phyloP scores from a whole-genome alignment of 2,888 invertebrate species.

The Hedychridium roseum region DNA sequence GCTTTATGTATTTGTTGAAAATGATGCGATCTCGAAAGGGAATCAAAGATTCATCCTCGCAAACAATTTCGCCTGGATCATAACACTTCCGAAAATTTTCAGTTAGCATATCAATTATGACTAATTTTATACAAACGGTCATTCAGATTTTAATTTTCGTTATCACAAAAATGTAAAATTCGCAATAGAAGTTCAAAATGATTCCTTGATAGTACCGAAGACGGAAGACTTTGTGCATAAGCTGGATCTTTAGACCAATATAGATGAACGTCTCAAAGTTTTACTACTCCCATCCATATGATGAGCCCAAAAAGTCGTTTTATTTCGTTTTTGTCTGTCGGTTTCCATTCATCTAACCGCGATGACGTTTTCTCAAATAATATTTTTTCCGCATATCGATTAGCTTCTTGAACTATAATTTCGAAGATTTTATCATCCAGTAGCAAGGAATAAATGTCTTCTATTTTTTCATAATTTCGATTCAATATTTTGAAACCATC shows the following conservation, averaged over 20 bases:
- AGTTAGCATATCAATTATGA: slow-evolving; percentile 40
- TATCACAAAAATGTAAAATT: slow-evolving; percentile 48
- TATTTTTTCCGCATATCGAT: slow-evolving; percentile 12
- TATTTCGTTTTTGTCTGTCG: slow-evolving; percentile 28
- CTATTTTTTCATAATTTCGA: slow-evolving; percentile 12
- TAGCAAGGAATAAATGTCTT: slow-evolving; percentile 17
- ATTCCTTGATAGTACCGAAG: slow-evolving; percentile 40
- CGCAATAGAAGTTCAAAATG: slow-evolving; percentile 42
- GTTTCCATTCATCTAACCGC: slow-evolving; percentile 2
- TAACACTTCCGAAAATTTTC: slow-evolving; percentile 32
- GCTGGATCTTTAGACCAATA: slow-evolving; percentile 43
- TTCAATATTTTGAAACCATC: slow-evolving; percentile 13
- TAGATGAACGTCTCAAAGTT: slow-evolving; percentile 40
- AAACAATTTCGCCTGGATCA: slow-evolving; percentile 37
- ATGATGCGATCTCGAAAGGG: slow-evolving; percentile 42
- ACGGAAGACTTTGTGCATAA: slow-evolving; percentile 18
- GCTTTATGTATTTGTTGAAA: slow-evolving; percentile 42
- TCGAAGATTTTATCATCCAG: slow-evolving; percentile 13
- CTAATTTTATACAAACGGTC: slow-evolving; percentile 40
- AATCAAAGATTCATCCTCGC: slow-evolving; percentile 45
- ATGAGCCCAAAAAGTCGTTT: slow-evolving; percentile 41
- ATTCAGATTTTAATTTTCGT: slow-evolving; percentile 38
- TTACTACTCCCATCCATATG: slow-evolving; percentile 46
- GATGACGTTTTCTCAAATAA: slow-evolving; percentile 7
- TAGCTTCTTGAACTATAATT: slow-evolving; percentile 6